phyloP scores from a whole-genome alignment of 2,888 invertebrate species.

The Himalopsyche japonica region DNA sequence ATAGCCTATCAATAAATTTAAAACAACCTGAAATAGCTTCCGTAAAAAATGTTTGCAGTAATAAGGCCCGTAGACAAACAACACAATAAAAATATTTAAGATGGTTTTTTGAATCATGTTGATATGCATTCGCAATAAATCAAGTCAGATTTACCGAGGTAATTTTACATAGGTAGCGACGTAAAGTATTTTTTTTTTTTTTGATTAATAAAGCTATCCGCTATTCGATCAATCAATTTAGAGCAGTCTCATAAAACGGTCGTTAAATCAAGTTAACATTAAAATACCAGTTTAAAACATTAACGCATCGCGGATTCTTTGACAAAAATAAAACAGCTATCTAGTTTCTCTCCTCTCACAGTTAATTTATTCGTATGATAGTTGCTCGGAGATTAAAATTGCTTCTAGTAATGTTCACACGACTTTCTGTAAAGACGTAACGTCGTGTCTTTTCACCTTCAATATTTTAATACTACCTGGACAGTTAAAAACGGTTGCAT shows the following conservation, averaged over 20 bases:
- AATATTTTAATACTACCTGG: background rate
- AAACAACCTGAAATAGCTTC: no score
- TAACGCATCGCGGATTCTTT: background rate
- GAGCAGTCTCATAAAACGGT: background rate
- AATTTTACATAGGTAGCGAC: background rate
- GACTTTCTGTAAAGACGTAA: background rate
- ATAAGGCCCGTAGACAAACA: no score
- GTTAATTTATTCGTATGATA: background rate
- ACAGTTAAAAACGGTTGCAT: background rate
- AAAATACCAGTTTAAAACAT: background rate
- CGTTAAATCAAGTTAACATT: background rate
- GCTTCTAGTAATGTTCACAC: background rate
- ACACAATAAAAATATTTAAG: no score
- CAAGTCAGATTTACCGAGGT: background rate
- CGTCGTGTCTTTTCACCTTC: background rate
- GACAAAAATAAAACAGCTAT: background rate
- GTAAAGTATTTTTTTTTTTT: background rate
- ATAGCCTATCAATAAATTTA: no score
- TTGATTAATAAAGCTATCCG: background rate
- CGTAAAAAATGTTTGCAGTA: no score
- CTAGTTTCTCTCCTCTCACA: background rate
- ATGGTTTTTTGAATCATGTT: background rate
- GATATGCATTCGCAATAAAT: background rate
- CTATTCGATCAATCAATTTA: background rate
- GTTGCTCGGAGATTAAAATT: background rate